These are phyloP conservation scores for Cynodonichthys magdalenae DNA, from an alignment of 2,797 vertebrate species.

Conservation along the genomic window DNA sequence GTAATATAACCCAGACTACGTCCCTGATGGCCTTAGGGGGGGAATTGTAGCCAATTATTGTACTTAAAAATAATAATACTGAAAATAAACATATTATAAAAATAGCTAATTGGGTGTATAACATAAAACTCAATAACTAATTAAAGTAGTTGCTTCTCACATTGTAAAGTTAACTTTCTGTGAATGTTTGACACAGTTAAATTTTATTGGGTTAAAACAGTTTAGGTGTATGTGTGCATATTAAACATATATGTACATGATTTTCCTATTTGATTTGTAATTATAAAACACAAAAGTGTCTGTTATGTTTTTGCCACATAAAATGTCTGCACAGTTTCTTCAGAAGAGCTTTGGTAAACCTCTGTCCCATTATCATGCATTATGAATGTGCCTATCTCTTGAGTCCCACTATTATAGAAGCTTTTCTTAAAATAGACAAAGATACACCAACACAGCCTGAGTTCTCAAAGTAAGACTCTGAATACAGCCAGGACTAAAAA, in stretches of 20 bases:
- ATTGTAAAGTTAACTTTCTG: too few species aligned
- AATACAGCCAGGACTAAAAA: neutral
- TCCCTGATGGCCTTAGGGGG: constrained; percentile 20
- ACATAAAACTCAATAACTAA: neutral
- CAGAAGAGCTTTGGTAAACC: constrained; percentile 60
- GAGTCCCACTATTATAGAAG: constrained; percentile 64
- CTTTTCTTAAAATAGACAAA: constrained; percentile 60
- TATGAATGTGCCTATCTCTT: constrained; percentile 63
- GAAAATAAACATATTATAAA: constrained; percentile 14
- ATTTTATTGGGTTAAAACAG: too few species aligned
- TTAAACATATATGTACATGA: neutral
- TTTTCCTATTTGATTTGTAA: neutral
- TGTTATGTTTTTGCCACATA: constrained; percentile 24
- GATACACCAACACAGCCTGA: constrained; percentile 21
- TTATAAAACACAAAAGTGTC: constrained; percentile 2
- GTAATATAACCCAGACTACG: neutral
- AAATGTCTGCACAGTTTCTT: constrained; percentile 44
- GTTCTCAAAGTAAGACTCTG: constrained; percentile 31
- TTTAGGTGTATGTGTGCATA: neutral
- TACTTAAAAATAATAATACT: constrained; percentile 26
- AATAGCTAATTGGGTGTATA: constrained; percentile 21
- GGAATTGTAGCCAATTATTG: constrained; percentile 23
- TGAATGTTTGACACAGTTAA: neutral
- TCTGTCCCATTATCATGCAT: constrained; percentile 70
- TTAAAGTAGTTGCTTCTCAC: neutral